A percentile compares a stretch with the other conserved stretches of the same genome.
These are phyloP conservation scores for Lutjanus argentimaculatus DNA, from an alignment of 2,797 vertebrate genomes.

Conservation along the genomic window DNA sequence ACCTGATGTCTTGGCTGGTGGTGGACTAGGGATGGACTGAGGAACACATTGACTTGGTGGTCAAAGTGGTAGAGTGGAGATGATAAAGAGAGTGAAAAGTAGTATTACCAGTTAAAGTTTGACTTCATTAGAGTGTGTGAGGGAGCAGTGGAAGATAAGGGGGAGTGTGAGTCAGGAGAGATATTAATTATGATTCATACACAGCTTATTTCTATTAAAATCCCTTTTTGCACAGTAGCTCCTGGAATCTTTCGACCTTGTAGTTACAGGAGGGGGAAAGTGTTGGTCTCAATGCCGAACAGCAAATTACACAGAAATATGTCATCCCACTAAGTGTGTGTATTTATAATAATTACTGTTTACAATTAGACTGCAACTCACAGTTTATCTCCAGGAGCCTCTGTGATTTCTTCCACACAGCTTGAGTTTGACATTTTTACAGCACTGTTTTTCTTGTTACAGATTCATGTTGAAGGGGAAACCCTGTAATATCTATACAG, in stretches of 20 bases:
- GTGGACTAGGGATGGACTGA: not conserved
- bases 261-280: not conserved
- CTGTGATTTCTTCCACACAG: conserved; percentile 46
- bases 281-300: conserved; percentile 1
- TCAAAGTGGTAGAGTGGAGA: not conserved
- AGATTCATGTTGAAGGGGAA: not conserved
- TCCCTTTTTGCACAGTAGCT: not conserved
- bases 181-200: not conserved
- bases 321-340: conserved; percentile 20
- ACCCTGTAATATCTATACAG: not conserved
- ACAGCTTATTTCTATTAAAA: not conserved
- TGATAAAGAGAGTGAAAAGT: not conserved
- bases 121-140: not conserved
- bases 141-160: not conserved
- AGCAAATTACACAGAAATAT: conserved; percentile 23
- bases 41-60: not conserved
- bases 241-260: not conserved
- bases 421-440: conserved; percentile 40
- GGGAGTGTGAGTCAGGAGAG: conserved; percentile 1
- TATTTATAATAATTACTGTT: conserved; percentile 53
- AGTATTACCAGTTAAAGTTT: not conserved
- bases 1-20: not conserved
- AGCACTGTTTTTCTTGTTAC: conserved; percentile 5
- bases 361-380: conserved; percentile 33
- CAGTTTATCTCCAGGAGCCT: conserved; percentile 31